A percentile compares a stretch with the other conserved stretches of the same genome.
Conservation (phyloP, 2,888 invertebrate species). For the Acholoe squamosa region DNA sequence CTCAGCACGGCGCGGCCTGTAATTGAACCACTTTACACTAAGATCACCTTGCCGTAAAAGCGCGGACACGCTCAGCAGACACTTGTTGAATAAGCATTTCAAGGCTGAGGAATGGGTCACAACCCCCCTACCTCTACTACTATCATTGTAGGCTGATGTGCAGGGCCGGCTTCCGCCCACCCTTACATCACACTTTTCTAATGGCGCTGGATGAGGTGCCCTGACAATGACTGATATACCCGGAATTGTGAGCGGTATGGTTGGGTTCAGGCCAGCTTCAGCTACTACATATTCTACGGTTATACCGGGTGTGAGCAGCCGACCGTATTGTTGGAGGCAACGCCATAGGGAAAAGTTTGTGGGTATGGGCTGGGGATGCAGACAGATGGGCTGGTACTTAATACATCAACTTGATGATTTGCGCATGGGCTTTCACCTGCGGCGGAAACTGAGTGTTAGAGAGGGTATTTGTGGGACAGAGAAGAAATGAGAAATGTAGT, state of each 20-base stretch:
- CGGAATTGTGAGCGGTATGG: background rate
- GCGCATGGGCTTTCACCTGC: background rate
- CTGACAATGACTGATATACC: conserved; percentile 9
- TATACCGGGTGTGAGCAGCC: no score
- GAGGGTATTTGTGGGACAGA: no score
- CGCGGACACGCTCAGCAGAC: background rate
- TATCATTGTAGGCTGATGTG: background rate
- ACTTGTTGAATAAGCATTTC: conserved; percentile 28
- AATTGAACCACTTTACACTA: conserved; percentile 7
- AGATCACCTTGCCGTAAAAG: background rate
- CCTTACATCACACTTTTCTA: conserved; percentile 27
- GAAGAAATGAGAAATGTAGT: no score
- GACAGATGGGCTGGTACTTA: background rate
- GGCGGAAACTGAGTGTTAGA: no score
- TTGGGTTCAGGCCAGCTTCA: background rate
- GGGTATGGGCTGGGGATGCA: no score
- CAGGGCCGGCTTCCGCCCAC: background rate
- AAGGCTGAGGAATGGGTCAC: background rate
- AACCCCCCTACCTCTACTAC: no score
- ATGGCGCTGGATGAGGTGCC: background rate
- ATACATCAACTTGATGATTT: background rate
- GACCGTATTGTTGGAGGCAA: no score
- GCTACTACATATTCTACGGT: no score
- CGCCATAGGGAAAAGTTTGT: no score
- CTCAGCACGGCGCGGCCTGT: background rate